phyloP scores from a whole-genome alignment of 1,140 invertebrate species.

The Pogonomyrmex barbatus region DNA sequence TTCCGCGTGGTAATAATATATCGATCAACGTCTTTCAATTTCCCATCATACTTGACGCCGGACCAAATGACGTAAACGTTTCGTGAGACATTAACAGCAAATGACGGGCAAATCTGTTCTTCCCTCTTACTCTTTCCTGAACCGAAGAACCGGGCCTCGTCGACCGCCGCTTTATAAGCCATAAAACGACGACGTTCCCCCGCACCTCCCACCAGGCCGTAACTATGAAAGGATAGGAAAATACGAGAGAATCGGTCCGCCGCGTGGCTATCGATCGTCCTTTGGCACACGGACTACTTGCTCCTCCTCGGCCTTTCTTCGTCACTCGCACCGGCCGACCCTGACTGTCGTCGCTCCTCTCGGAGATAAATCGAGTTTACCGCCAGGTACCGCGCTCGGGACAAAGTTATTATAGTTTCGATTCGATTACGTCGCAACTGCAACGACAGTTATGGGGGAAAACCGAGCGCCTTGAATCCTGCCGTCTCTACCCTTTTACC shows the following conservation, averaged over 20 bases:
- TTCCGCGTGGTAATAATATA: conserved; percentile 9
- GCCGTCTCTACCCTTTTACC: conserved; percentile 38
- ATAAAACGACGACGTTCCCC: conserved; percentile 34
- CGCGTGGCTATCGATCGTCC: conserved; percentile 54
- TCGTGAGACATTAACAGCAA: conserved; percentile 40
- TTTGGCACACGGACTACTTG: not conserved
- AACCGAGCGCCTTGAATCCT: conserved; percentile 47
- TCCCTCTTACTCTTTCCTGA: not conserved
- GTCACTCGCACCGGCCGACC: conserved; percentile 43
- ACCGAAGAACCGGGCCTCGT: not conserved
- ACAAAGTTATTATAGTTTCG: conserved; percentile 69
- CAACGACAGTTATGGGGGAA: conserved; percentile 61
- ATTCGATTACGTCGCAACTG: conserved; percentile 65
- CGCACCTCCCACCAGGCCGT: conserved; percentile 21
- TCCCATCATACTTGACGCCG: conserved; percentile 2
- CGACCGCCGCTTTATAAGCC: conserved; percentile 39
- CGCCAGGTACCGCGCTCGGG: conserved; percentile 59
- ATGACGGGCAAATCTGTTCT: conserved; percentile 51
- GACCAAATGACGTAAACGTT: conserved; percentile 8
- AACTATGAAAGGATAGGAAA: conserved; percentile 61
- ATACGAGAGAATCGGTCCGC: conserved; percentile 44
- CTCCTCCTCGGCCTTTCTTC: conserved; percentile 37
- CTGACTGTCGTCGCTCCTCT: conserved; percentile 49
- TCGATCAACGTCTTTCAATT: conserved; percentile 40
- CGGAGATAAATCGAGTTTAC: conserved; percentile 67